Evolutionary conservation across 2,888 invertebrate genomes (phyloP).

Genomic region (Erannis defoliaria): DNA sequence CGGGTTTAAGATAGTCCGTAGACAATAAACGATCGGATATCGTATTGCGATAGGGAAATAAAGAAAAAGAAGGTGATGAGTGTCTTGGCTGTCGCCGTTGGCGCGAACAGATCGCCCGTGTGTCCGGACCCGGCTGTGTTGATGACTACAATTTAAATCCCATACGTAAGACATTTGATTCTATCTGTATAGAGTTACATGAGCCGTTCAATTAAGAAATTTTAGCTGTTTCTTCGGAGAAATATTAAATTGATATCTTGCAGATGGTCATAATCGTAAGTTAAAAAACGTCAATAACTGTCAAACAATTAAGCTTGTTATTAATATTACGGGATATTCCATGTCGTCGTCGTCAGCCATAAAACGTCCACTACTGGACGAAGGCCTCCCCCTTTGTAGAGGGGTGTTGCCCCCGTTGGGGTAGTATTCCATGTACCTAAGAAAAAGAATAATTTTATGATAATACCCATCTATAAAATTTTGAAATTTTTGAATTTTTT

Average conservation of each 20-base stretch:
- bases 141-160: constrained; percentile 66
- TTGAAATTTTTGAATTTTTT: too few species aligned
- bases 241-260: constrained; percentile 28
- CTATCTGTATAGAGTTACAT: constrained; percentile 65
- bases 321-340: neutral
- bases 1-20: constrained; percentile 75
- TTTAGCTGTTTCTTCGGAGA: constrained; percentile 43
- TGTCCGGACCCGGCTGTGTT: constrained; percentile 56
- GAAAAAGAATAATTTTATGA: too few species aligned
- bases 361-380: too few species aligned
- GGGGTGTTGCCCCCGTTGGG: too few species aligned
- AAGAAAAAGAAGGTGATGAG: constrained; percentile 82
- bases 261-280: constrained; percentile 21
- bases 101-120: constrained; percentile 72
- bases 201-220: constrained; percentile 64
- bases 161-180: constrained; percentile 47
- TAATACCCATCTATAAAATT: too few species aligned
- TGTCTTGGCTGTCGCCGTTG: constrained; percentile 68
- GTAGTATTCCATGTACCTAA: too few species aligned
- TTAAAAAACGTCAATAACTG: constrained; percentile 19
- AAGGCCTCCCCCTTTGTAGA: too few species aligned
- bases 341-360: too few species aligned
- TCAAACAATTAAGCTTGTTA: neutral
- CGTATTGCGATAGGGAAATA: constrained; percentile 72
- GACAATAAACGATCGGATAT: constrained; percentile 82